Conservation (phyloP, 2,797 vertebrate genomes). For the Brachyrhaphis roseni region DNA sequence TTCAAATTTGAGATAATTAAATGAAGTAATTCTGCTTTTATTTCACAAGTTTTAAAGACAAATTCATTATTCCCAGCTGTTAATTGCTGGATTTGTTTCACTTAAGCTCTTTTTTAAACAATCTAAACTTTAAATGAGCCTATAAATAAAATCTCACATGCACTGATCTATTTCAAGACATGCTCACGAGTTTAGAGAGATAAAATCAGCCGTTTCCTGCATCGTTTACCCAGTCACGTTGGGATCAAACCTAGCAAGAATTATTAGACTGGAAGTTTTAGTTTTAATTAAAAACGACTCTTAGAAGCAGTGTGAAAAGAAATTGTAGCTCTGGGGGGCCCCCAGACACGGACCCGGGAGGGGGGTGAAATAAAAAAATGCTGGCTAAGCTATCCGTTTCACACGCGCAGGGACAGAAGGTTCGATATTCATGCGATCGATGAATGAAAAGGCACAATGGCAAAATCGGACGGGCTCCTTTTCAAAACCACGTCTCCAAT, state of each 20-base stretch:
- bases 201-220: constrained; percentile 6
- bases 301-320: constrained; percentile 59
- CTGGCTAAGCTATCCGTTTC: constrained; percentile 99
- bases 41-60: constrained; percentile 26
- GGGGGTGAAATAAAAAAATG: constrained; percentile 76
- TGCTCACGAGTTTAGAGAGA: background rate
- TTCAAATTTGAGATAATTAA: background rate
- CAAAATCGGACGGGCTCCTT: constrained; percentile 98
- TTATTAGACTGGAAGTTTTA: constrained; percentile 19
- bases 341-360: constrained; percentile 75
- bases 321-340: constrained; percentile 83
- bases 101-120: background rate
- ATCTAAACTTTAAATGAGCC: background rate
- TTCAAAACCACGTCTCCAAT: constrained; percentile 91
- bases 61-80: background rate
- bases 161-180: background rate
- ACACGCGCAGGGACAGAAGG: constrained; percentile 98
- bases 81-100: constrained; percentile 2
- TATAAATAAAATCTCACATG: background rate
- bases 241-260: constrained; percentile 11
- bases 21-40: background rate
- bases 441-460: constrained; percentile 99
- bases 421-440: constrained; percentile 99
- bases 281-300: constrained; percentile 32
- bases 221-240: constrained; percentile 3